Evolutionary conservation across 2,113 vertebrate genomes (phyloP).

Genomic region (Mus musculus): GRCm39 chr9:74064501-74065000

Average conservation of each 20-base stretch:
- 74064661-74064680: constrained; percentile 86
- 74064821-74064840: background rate
- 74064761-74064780: background rate
- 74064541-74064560: constrained; percentile 83
- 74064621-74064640: constrained; percentile 88
- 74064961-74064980: constrained; percentile 80
- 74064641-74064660: constrained; percentile 87
- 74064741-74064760: background rate
- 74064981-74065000: constrained; percentile 76
- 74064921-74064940: constrained; percentile 72
- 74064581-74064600: constrained; percentile 88
- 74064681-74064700: constrained; percentile 88
- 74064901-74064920: constrained; percentile 44
- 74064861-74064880: background rate
- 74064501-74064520: background rate
- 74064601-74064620: constrained; percentile 82
- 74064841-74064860: background rate
- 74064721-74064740: constrained; percentile 88
- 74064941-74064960: constrained; percentile 62
- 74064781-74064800: background rate
- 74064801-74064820: background rate
- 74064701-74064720: constrained; percentile 90
- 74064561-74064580: constrained; percentile 87
- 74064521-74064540: constrained; percentile 76
- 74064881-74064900: constrained; percentile 37